Evolutionary conservation across 2,888 invertebrate genomes (phyloP), one percentile per base, ranked within the genome.

Genomic region (Amblyjoppa fuscipennis): DNA sequence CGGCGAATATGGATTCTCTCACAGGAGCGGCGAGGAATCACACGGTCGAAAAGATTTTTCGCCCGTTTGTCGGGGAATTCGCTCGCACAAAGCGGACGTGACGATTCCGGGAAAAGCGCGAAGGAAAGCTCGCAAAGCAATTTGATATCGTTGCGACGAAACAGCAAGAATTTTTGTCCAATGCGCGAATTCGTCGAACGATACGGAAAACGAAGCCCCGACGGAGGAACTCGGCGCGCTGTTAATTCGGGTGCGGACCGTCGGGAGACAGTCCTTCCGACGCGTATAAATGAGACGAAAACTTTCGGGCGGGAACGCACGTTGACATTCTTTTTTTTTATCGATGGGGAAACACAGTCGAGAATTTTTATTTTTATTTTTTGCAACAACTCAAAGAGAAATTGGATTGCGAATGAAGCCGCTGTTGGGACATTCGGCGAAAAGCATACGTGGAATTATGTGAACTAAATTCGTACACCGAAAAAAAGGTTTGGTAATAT

Each of bases 41-140:
- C 64, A 31, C 64, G 64, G n/a, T 34, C 34, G 64, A n/a, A 31
- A 64, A 64, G 16, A 64, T 34, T 28, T 64, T 64, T 34, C 64
- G n/a, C 13, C 64, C 34, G 34, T 31, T 64, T 11, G 59, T 7
- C 16, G 31, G 4, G 1, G 16, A 34, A 64, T 64, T 31, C 31
- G 64, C 34, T n/a, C 20, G 64, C 34, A 64, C 64, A 64, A 64
- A 64, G 34, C 3, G 16, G 64, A 64, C 64, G 64, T 34, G 64
- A 34, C 64, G 4, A 56, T 64, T 34, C 5, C 64, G 59, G 31
- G 34, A 16, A 34, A 64, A 16, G 7, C 61, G 16, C 13, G 13
- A 31, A 16, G 28, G 31, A 61, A 61, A 61, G 31, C 13, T 61
- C 61, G 4, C 61, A 61, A 61, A 28, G 31, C 28, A 31, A 61